Evolutionary conservation across 2,113 vertebrate species (phyloP).

Genomic region (Arenaria interpres): DNA sequence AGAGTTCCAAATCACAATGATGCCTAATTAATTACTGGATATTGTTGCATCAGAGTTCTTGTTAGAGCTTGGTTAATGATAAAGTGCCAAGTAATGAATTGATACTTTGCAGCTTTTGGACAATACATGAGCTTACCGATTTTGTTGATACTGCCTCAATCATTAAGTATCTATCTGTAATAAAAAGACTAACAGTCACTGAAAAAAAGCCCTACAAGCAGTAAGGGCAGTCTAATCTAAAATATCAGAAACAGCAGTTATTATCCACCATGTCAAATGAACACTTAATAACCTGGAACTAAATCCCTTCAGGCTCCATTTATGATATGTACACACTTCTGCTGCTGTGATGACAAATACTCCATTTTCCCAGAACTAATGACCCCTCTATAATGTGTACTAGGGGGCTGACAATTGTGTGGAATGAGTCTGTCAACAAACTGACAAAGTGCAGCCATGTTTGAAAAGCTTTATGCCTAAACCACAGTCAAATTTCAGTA

Average conservation of each 20-base stretch:
- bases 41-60: background rate
- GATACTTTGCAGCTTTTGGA: background rate
- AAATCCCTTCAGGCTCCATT: constrained; percentile 65
- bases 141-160: background rate
- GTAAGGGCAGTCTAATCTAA: constrained; percentile 27
- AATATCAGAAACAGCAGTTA: constrained; percentile 39
- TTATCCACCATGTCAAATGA: constrained; percentile 49
- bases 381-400: constrained; percentile 46
- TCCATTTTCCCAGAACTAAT: constrained; percentile 62
- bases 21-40: background rate
- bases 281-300: constrained; percentile 71
- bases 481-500: constrained; percentile 26
- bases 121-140: background rate
- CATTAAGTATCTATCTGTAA: constrained; percentile 24
- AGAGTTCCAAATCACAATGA: background rate
- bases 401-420: constrained; percentile 21
- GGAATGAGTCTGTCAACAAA: constrained; percentile 56
- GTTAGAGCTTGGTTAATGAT: background rate
- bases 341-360: constrained; percentile 59
- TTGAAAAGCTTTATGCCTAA: constrained; percentile 33
- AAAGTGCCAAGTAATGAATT: background rate
- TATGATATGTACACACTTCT: constrained; percentile 56
- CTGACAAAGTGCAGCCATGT: constrained; percentile 21
- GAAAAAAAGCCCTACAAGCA: constrained; percentile 14
- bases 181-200: background rate